Conservation (phyloP, 2,888 invertebrate genomes). For the Drosophila anomelani region DNA sequence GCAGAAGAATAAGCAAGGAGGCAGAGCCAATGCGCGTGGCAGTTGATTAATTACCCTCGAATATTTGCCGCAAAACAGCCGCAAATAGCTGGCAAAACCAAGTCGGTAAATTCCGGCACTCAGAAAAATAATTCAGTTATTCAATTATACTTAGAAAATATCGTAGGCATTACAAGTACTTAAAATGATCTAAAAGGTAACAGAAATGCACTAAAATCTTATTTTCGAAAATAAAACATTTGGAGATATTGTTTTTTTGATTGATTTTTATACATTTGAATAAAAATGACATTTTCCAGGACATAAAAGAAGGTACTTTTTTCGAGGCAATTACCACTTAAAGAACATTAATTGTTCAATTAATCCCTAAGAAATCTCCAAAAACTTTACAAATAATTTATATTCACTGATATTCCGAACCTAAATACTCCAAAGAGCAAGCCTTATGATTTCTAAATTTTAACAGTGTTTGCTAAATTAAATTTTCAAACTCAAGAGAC, state of each 20-base stretch:
- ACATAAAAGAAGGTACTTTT: no score
- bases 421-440: not conserved
- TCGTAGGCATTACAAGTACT: no score
- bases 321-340: no score
- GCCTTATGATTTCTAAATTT: not conserved
- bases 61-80: conserved; percentile 35
- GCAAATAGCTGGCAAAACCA: conserved; percentile 6
- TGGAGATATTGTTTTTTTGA: no score
- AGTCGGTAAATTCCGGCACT: not conserved
- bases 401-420: not conserved
- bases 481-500: conserved; percentile 24
- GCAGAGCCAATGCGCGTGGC: conserved; percentile 35
- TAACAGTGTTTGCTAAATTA: conserved; percentile 20
- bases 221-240: no score
- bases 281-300: no score
- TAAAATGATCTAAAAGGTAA: no score
- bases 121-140: not conserved
- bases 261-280: no score
- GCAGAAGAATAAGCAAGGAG: not conserved
- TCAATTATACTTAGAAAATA: no score
- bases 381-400: not conserved
- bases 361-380: not conserved
- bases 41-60: conserved; percentile 51
- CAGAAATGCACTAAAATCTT: no score
- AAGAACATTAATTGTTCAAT: no score